These are phyloP conservation scores for Galemys pyrenaicus DNA, from an alignment of 2,113 vertebrate species.

Conservation along the genomic window DNA sequence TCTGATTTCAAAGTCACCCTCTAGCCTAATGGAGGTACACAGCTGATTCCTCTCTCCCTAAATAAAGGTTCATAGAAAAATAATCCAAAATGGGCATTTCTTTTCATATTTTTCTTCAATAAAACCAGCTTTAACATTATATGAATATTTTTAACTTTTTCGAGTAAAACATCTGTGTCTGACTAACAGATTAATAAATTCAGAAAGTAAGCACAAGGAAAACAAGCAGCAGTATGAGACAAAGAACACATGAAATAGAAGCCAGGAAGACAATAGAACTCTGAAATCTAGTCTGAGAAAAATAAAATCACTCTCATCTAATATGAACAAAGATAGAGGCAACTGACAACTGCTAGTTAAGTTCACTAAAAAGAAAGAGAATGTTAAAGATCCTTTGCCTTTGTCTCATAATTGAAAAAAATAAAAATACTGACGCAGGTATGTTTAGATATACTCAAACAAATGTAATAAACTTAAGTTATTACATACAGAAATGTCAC, in stretches of 20 bases:
- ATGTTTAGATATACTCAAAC: conserved; percentile 8
- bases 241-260: conserved; percentile 29
- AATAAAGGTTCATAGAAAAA: conserved; percentile 44
- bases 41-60: conserved; percentile 46
- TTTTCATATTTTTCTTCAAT: conserved; percentile 5
- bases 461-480: conserved; percentile 39
- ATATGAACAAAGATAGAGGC: not conserved
- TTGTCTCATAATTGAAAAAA: not conserved
- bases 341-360: conserved; percentile 36
- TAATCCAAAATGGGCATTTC: not conserved
- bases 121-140: conserved; percentile 8
- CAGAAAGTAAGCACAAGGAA: conserved; percentile 38
- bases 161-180: not conserved
- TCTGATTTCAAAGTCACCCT: conserved; percentile 76
- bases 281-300: conserved; percentile 8
- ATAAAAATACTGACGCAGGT: not conserved
- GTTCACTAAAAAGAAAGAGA: conserved; percentile 41
- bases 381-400: not conserved
- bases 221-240: conserved; percentile 44
- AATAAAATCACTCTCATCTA: not conserved
- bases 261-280: conserved; percentile 18
- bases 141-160: not conserved
- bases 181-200: conserved; percentile 49
- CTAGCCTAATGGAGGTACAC: conserved; percentile 22
- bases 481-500: not conserved